Base-by-base conservation (phyloP, 2,113 vertebrate species). In the Hippoglossus stenolepis region DNA sequence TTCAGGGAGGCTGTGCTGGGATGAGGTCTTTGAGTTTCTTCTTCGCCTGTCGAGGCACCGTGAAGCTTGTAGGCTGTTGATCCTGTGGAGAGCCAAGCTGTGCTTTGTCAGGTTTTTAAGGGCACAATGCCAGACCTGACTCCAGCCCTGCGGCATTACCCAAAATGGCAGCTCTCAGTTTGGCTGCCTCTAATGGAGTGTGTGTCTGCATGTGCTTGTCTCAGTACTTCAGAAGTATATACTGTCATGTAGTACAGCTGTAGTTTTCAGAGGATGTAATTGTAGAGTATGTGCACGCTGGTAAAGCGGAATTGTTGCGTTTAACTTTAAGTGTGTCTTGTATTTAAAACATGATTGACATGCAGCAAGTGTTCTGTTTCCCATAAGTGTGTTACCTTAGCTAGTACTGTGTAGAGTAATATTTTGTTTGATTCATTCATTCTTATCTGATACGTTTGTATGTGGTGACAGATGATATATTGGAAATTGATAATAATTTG, bases 141-240 rank as follows among this genome's bases (percentile, higher is more conserved):
- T 83, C 18, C 38, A 75, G 82, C 24, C 85, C 66, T 73, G 68
- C 18, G n/a, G 77, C 75, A 23, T 73, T 84, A 79, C 73, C 77
- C 76, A 86, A 75, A 79, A 89, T 83, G 85, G 73, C 79, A 85
- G 76, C 73, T 85, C 86, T 88, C 78, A 78, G 57, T 90, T 81
- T 80, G 79, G 71, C 73, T 76, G 77, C 45, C 60, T 84, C 62
- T 67, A 31, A 38, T 66, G 71, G 62, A 76, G 49, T 79, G 38
- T 79, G 21, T 77, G 21, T 64, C 68, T 85, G 23, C 70, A 67
- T 7, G 13, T 70, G 68, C 58, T 66, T 63, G 45, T 71, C 51
- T 68, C 72, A 35, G 73, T 15, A n/a, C 28, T 57, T 4, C 5
- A 0, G 2, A 26, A 58, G 31, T 17, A 13, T 12, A 38, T 60